Conservation (phyloP, 2,113 vertebrate species). For the Sterna hirundo region DNA sequence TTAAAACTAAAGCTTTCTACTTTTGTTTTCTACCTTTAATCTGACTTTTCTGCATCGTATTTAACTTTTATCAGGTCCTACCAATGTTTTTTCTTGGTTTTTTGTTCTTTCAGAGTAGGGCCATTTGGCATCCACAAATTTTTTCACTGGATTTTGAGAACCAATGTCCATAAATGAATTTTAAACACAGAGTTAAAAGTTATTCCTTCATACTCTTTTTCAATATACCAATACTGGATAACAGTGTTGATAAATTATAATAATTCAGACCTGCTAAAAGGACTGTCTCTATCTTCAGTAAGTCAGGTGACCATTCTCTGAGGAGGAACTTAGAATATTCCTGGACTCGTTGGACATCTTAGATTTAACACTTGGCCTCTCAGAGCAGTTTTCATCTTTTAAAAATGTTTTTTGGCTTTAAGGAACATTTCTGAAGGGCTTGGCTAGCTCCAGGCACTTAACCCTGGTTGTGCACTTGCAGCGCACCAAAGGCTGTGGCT, state of each 20-base stretch:
- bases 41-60: not conserved
- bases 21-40: not conserved
- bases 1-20: not conserved
- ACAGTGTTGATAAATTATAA: not conserved
- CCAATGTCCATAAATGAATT: not conserved
- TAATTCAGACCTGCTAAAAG: not conserved
- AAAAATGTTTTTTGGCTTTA: constrained; percentile 1
- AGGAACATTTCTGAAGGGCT: constrained; percentile 31
- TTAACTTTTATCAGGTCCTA: not conserved
- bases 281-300: not conserved
- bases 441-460: constrained; percentile 50
- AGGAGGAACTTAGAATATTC: not conserved
- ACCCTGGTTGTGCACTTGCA: not conserved
- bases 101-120: not conserved
- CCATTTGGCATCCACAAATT: not conserved
- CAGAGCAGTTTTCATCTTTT: not conserved
- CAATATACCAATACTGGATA: not conserved
- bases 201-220: not conserved
- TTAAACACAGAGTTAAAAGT: not conserved
- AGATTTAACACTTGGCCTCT: constrained; percentile 27
- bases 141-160: not conserved
- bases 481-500: not conserved
- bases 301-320: not conserved
- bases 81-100: not conserved
- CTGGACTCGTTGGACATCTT: not conserved